These are phyloP conservation scores for Lophura nycthemera DNA, from an alignment of 2,113 vertebrate genomes.

Conservation along the genomic window DNA sequence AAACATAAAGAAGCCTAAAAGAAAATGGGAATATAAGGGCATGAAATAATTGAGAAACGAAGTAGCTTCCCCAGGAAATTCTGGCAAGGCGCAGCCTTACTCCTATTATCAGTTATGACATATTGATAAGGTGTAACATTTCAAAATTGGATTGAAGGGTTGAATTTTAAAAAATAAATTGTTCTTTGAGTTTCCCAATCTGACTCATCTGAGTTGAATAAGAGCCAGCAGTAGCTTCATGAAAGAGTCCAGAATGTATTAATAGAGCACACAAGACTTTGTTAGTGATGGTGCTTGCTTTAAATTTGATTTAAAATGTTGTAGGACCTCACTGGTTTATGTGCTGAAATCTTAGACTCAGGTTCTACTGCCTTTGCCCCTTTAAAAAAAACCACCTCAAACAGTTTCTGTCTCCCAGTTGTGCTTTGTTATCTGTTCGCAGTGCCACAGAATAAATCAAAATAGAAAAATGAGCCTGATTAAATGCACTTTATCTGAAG, in stretches of 20 bases:
- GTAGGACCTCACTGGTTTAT: neutral
- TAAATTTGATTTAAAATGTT: neutral
- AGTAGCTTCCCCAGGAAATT: neutral
- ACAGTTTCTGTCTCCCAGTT: neutral
- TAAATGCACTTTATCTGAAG: neutral
- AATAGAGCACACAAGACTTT: neutral
- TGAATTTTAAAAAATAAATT: neutral
- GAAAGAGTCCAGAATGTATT: neutral
- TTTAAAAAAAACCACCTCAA: neutral
- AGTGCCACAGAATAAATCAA: neutral
- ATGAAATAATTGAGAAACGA: neutral
- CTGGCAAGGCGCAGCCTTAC: neutral
- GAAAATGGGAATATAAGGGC: neutral
- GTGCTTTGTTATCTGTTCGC: neutral
- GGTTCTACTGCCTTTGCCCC: neutral
- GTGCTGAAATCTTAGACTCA: neutral
- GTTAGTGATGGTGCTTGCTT: neutral
- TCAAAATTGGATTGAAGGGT: neutral
- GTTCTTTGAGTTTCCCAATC: neutral
- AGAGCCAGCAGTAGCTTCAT: neutral
- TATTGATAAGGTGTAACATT: rapidly evolving
- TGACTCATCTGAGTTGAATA: neutral
- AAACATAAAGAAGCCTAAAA: neutral
- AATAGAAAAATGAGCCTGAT: neutral
- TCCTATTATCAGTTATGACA: neutral